Percentiles rank a stretch among this genome's conserved stretches.
These are phyloP conservation scores for Stomatorhinus ivindoensis DNA, from an alignment of 2,113 vertebrate genomes.

Conservation along the genomic window DNA sequence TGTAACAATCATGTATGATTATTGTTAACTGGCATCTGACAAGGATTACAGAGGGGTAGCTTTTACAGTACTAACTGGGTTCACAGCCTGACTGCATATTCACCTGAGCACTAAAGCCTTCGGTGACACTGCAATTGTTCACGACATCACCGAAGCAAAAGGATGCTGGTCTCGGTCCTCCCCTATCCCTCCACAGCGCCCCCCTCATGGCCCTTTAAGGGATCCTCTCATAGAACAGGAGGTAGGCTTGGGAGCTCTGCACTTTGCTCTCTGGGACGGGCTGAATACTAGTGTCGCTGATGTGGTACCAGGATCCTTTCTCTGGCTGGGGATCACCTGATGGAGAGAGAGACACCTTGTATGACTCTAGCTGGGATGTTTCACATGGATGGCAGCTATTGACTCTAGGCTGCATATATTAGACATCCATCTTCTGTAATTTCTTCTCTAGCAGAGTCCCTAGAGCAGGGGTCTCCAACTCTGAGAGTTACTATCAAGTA, in stretches of 20 bases:
- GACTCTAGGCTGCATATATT: background rate
- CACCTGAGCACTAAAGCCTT: background rate
- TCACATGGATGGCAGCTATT: background rate
- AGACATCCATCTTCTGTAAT: background rate
- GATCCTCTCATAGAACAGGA: constrained; percentile 90
- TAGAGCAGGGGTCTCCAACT: too few species aligned
- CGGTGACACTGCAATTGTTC: background rate
- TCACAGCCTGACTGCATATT: background rate
- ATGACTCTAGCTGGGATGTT: background rate
- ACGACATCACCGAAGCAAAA: constrained; percentile 16
- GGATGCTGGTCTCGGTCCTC: constrained; percentile 18
- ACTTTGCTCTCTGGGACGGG: constrained; percentile 72
- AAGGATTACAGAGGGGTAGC: background rate
- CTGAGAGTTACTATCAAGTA: too few species aligned
- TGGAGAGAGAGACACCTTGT: background rate
- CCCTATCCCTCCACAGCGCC: constrained; percentile 25
- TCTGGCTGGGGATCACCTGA: constrained; percentile 53
- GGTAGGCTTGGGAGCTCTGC: constrained; percentile 85
- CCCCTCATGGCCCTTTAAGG: constrained; percentile 31
- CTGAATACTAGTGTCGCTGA: constrained; percentile 83
- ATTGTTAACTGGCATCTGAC: background rate
- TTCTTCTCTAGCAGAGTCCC: too few species aligned
- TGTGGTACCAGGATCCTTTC: constrained; percentile 84
- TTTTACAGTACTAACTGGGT: background rate
- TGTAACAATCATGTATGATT: background rate